Conservation (phyloP, 1,140 invertebrate genomes). For the Papilio polyxenes region DNA sequence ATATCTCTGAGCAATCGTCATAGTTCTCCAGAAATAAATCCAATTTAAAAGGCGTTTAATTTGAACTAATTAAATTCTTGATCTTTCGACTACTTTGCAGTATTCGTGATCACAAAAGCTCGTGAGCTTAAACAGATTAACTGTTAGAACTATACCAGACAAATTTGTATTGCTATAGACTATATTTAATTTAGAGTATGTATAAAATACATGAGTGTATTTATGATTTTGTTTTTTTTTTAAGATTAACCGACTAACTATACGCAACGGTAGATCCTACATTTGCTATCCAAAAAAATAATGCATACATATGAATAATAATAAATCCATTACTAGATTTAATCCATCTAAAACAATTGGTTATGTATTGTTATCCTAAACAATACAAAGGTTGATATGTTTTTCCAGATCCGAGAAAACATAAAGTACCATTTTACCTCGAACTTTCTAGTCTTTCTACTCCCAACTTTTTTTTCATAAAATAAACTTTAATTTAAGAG, state of each 20-base stretch:
- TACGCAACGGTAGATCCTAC: too few relatives aligned
- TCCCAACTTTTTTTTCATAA: background rate
- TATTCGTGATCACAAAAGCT: background rate
- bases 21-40: background rate
- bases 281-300: too few relatives aligned
- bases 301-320: too few relatives aligned
- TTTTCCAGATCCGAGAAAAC: background rate
- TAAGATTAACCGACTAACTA: background rate
- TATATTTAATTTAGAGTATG: background rate
- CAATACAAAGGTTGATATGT: too few relatives aligned
- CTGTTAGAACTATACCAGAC: background rate
- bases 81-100: conserved; percentile 2
- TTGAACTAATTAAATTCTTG: conserved; percentile 12
- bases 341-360: too few relatives aligned
- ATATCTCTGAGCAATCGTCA: background rate
- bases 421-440: background rate
- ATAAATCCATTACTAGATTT: too few relatives aligned
- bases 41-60: background rate
- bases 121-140: conserved; percentile 10
- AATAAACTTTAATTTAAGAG: conserved; percentile 16
- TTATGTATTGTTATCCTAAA: too few relatives aligned
- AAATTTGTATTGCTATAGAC: background rate
- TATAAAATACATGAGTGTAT: background rate
- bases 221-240: background rate
- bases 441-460: background rate